Conservation (phyloP, 2,888 invertebrate genomes). For the Eilema depressum region DNA sequence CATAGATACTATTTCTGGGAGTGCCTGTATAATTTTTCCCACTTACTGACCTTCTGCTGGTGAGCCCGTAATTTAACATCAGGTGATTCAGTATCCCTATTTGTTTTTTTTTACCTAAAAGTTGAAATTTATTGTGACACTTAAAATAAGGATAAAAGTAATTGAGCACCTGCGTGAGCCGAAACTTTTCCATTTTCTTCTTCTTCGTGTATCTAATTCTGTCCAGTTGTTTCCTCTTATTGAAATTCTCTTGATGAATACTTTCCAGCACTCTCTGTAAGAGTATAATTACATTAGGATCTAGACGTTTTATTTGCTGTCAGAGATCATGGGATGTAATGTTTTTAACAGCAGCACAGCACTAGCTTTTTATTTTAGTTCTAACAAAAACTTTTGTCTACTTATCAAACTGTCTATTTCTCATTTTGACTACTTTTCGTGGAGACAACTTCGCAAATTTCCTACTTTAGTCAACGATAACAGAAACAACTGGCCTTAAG, state of each 20-base stretch:
- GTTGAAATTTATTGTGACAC: not conserved
- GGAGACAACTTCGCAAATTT: no score
- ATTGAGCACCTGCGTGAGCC: slow-evolving; percentile 84
- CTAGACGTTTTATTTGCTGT: not conserved
- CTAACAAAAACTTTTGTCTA: no score
- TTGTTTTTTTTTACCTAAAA: not conserved
- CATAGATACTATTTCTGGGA: not conserved
- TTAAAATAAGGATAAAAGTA: not conserved
- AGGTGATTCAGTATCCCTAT: not conserved
- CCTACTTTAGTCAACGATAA: no score
- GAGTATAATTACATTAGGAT: not conserved
- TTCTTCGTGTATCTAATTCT: slow-evolving; percentile 87
- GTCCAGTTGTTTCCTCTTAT: slow-evolving; percentile 88
- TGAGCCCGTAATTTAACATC: not conserved
- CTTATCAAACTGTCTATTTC: no score
- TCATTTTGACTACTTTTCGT: no score
- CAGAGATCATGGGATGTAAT: not conserved
- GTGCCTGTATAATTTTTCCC: not conserved
- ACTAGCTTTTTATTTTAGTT: not conserved
- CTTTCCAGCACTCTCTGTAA: slow-evolving; percentile 87
- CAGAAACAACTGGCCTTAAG: no score
- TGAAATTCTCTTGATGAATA: slow-evolving; percentile 88
- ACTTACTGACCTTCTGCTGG: not conserved
- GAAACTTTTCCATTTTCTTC: slow-evolving; percentile 87
- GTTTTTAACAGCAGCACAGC: not conserved